Conservation (phyloP, 1,140 invertebrate genomes). For the Aphaenogaster rudis region DNA sequence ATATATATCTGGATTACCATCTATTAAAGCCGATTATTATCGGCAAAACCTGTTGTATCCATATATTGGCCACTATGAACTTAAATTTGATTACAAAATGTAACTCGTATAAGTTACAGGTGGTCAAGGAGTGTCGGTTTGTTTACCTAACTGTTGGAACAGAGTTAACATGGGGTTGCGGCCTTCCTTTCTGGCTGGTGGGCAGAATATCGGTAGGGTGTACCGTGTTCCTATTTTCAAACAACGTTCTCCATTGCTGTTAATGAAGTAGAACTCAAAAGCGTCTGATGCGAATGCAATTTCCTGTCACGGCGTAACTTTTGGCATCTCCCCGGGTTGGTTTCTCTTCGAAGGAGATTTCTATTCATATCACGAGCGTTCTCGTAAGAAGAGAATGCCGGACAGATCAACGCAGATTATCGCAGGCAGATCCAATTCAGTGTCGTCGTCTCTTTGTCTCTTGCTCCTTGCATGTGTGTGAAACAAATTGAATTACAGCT, state of each 20-base stretch:
- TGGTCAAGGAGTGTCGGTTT: conserved; percentile 36
- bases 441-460: background rate
- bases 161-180: conserved; percentile 51
- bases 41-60: background rate
- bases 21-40: background rate
- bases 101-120: conserved; percentile 8
- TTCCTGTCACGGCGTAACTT: conserved; percentile 27
- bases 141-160: conserved; percentile 49
- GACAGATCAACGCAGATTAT: conserved; percentile 9
- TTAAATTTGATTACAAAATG: conserved; percentile 37
- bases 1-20: background rate
- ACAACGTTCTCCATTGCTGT: conserved; percentile 42
- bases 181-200: conserved; percentile 25
- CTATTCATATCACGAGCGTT: background rate
- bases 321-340: background rate
- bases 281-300: conserved; percentile 41
- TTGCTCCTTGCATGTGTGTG: background rate
- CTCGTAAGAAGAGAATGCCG: conserved; percentile 12
- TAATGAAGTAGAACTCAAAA: conserved; percentile 59
- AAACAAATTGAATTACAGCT: conserved; percentile 45
- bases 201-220: conserved; percentile 24
- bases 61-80: background rate
- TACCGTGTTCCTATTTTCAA: conserved; percentile 57
- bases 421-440: conserved; percentile 4
- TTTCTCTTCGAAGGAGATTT: background rate